Evolutionary conservation across 2,113 vertebrate genomes (phyloP), one percentile per base, ranked within the genome.

Genomic region (Setophaga coronata): DNA sequence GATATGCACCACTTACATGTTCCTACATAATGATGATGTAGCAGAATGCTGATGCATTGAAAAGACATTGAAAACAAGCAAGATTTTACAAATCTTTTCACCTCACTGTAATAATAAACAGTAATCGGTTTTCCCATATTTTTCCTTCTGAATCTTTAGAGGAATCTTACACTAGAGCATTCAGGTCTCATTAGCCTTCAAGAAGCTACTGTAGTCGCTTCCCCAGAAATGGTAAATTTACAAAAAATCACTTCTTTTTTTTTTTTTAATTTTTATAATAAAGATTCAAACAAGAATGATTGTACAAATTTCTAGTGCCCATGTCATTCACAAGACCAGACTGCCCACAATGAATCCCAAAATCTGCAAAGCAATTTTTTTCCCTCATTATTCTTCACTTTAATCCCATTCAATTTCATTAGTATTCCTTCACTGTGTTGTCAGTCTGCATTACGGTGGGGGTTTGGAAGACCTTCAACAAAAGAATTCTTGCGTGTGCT

Each of bases 401-500:
- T 86, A 80, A 88, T 67, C 40, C 28, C 60, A 71, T 78, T 83
- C 60, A 56, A 7, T 93, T 95, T 92, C 79, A 88, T 90, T 81
- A 91, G 64, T 90, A 96, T 88, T 96, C 82, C 47, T 88, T 83
- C 90, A 81, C 86, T 87, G 29, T 80, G 31, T 76, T 96, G 67
- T 87, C 90, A 94, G 65, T 79, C 82, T 94, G 90, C 66, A 94
- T 96, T 80, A 83, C 36, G 38, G 38, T 62, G 15, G 48, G 43
- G 45, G 34, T 91, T 91, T 96, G 91, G 71, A 92, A 92, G 87
- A 78, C 69, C 61, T 90, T 93, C 82, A 91, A 26, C 92, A 95
- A 93, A 88, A 90, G 62, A 96, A 74, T 90, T 87, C 57, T 94
- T 83, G 58, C 62, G 47, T 88, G 60, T 77, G 79, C 43, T 96